phyloP scores from a whole-genome alignment of 2,113 vertebrate species.

The Alouatta palliata region DNA sequence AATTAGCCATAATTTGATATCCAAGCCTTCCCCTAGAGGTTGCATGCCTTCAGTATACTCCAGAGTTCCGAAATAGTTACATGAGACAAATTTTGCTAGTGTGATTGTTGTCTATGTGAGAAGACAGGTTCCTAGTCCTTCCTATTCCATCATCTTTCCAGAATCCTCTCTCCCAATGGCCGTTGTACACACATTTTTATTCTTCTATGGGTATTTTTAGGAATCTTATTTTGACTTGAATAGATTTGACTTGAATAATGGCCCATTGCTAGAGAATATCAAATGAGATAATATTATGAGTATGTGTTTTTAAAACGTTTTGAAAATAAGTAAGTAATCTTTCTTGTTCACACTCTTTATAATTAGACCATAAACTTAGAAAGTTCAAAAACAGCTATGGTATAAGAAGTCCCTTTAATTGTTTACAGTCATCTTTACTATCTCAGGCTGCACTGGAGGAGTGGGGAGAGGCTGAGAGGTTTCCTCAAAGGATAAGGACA shows the following conservation, averaged over 20 bases:
- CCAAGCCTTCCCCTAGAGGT: not conserved
- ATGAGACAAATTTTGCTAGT: not conserved
- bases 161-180: not conserved
- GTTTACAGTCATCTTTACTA: not conserved
- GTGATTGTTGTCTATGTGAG: not conserved
- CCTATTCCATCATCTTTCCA: not conserved
- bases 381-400: not conserved
- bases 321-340: constrained; percentile 17
- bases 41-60: not conserved
- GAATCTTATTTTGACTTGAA: not conserved
- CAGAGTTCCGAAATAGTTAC: constrained; percentile 10
- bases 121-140: not conserved
- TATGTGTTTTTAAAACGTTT: not conserved
- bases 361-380: not conserved
- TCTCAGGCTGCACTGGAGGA: not conserved
- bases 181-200: not conserved
- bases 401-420: not conserved
- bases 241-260: not conserved
- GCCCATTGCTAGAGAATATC: not conserved
- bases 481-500: not conserved
- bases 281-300: not conserved
- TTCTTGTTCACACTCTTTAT: not conserved
- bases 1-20: not conserved
- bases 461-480: not conserved
- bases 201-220: not conserved